These are phyloP conservation scores for Tenodera sinensis DNA, from an alignment of 2,888 invertebrate species.

Conservation along the genomic window DNA sequence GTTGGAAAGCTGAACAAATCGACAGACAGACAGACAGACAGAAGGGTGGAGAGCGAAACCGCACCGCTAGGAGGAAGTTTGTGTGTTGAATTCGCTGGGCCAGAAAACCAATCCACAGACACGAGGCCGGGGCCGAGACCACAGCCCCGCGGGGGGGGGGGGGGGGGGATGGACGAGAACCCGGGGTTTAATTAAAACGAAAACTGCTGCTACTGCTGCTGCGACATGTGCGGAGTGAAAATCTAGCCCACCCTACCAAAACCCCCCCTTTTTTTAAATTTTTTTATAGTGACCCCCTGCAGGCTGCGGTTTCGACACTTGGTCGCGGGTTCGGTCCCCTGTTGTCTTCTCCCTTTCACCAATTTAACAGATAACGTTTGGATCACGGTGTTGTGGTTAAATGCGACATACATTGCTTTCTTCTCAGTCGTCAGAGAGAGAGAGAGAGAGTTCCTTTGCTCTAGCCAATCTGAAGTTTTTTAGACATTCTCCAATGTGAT, in stretches of 20 bases:
- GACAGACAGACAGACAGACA: not conserved
- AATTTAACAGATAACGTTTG: not conserved
- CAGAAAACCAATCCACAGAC: not conserved
- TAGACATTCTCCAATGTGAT: too few species aligned
- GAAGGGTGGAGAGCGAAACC: not conserved
- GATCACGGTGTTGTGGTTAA: too few species aligned
- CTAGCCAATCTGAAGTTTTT: too few species aligned
- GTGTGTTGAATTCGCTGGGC: not conserved
- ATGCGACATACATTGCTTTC: too few species aligned
- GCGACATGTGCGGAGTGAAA: not conserved
- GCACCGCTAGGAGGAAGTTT: not conserved
- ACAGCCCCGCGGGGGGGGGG: not conserved
- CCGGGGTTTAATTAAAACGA: slow-evolving; percentile 16
- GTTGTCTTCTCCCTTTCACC: not conserved
- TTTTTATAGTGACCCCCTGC: not conserved
- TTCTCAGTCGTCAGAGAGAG: too few species aligned
- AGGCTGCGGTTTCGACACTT: not conserved
- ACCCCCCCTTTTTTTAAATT: not conserved
- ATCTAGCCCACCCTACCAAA: not conserved
- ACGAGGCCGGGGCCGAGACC: not conserved
- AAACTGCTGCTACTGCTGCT: not conserved
- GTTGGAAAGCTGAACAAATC: not conserved
- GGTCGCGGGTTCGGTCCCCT: not conserved
- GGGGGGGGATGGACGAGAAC: not conserved
- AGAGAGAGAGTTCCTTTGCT: too few species aligned